Evolutionary conservation across 2,888 invertebrate genomes (phyloP).

Genomic region (Melieria omissa): DNA sequence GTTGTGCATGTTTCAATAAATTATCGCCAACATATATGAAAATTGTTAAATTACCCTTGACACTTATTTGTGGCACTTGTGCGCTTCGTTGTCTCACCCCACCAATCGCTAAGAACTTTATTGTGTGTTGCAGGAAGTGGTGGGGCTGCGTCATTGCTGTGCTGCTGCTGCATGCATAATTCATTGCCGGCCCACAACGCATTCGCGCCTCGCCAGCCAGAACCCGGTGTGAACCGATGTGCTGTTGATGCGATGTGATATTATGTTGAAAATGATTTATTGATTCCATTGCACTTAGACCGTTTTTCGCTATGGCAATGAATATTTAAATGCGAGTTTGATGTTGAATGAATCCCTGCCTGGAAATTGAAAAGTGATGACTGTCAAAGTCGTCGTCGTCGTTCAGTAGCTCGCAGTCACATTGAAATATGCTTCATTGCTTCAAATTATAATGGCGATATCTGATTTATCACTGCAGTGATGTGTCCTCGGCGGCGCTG

Average conservation of each 20-base stretch:
- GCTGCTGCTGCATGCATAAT: background rate
- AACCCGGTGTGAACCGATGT: background rate
- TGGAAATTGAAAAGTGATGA: background rate
- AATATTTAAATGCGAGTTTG: too few species aligned
- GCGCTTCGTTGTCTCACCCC: background rate
- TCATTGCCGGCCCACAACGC: background rate
- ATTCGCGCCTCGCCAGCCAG: background rate
- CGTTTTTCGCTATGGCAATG: too few species aligned
- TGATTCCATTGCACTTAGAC: background rate
- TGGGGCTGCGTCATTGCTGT: background rate
- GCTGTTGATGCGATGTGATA: background rate
- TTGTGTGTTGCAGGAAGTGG: background rate
- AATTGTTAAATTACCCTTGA: conserved; percentile 2
- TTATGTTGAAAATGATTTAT: conserved; percentile 3
- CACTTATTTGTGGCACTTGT: conserved; percentile 3
- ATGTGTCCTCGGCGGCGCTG: too few species aligned
- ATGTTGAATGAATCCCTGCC: too few species aligned
- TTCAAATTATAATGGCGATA: too few species aligned
- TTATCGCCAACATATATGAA: too few species aligned
- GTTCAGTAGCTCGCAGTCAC: background rate
- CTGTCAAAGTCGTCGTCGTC: background rate
- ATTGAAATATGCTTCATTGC: background rate
- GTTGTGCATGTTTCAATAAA: too few species aligned
- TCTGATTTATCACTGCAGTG: too few species aligned
- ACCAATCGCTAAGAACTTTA: background rate